Evolutionary conservation across 2,797 vertebrate species (phyloP).

Genomic region (Liasis olivaceus): DNA sequence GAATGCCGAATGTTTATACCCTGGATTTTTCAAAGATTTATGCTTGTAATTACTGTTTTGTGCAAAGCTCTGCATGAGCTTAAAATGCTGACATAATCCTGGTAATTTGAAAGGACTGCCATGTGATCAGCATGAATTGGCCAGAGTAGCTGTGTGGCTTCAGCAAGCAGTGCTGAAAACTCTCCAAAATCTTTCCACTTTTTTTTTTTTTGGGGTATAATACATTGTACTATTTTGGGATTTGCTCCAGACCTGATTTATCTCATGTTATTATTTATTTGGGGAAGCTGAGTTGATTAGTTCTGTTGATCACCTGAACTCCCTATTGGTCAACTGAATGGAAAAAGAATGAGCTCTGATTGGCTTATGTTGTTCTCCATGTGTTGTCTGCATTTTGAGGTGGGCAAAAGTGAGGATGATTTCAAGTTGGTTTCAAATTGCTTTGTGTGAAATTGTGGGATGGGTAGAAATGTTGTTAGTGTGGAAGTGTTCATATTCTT

Average conservation of each 20-base stretch:
- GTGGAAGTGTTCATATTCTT: not conserved
- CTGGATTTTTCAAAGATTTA: not conserved
- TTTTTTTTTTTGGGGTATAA: not conserved
- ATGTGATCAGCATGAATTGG: not conserved
- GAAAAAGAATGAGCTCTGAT: not conserved
- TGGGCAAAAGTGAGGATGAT: not conserved
- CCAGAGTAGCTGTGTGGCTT: not conserved
- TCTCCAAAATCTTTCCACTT: not conserved
- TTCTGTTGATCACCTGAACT: not conserved
- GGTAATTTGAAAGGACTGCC: not conserved
- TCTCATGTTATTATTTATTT: not conserved
- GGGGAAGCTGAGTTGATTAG: not conserved
- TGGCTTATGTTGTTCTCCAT: not conserved
- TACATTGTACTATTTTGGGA: not conserved
- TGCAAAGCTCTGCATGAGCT: not conserved
- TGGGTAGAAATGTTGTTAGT: not conserved
- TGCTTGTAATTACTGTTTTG: not conserved
- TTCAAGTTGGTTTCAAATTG: not conserved
- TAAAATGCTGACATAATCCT: not conserved
- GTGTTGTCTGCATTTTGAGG: not conserved
- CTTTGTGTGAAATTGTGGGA: not conserved
- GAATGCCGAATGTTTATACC: not conserved
- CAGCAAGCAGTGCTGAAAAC: not conserved
- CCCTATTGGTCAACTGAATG: not conserved
- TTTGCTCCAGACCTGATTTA: not conserved